Percentiles rank a stretch among this genome's conserved stretches.
These are phyloP conservation scores for Macrobrachium rosenbergii DNA, from an alignment of 1,140 invertebrate species.

Conservation along the genomic window DNA sequence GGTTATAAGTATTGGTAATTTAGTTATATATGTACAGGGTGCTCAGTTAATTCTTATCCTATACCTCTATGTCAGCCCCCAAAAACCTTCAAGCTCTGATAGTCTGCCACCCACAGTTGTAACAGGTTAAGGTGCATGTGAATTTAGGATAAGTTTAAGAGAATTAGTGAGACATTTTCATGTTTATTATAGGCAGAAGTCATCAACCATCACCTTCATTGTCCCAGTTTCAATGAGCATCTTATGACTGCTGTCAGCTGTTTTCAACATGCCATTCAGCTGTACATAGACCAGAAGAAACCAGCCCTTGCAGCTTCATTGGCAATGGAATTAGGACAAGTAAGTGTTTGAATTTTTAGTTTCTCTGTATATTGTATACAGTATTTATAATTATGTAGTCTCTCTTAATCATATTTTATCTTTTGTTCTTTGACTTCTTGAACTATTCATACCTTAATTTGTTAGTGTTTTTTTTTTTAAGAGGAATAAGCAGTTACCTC, in stretches of 20 bases:
- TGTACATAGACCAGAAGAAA: slow-evolving; percentile 49
- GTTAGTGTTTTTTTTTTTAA: no score
- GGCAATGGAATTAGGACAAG: slow-evolving; percentile 51
- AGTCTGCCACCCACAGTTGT: no score
- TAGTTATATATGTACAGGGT: no score
- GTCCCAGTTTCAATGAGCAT: slow-evolving; percentile 52
- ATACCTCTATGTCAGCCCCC: no score
- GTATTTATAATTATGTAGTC: background rate
- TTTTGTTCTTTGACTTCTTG: background rate
- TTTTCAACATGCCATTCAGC: slow-evolving; percentile 55
- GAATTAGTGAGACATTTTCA: background rate
- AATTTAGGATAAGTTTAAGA: background rate
- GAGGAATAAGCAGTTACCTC: background rate
- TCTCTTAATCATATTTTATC: background rate
- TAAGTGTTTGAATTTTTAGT: background rate
- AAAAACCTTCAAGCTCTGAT: no score
- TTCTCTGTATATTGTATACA: background rate
- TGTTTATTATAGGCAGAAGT: slow-evolving; percentile 39
- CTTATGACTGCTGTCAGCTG: slow-evolving; percentile 59
- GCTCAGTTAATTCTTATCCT: no score
- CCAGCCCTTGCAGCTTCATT: slow-evolving; percentile 52
- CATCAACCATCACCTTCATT: slow-evolving; percentile 46
- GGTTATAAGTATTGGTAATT: no score
- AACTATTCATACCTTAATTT: background rate
- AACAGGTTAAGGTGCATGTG: no score